Base-by-base conservation (phyloP, 2,888 invertebrate species). In the Cephus nigrinus region DNA sequence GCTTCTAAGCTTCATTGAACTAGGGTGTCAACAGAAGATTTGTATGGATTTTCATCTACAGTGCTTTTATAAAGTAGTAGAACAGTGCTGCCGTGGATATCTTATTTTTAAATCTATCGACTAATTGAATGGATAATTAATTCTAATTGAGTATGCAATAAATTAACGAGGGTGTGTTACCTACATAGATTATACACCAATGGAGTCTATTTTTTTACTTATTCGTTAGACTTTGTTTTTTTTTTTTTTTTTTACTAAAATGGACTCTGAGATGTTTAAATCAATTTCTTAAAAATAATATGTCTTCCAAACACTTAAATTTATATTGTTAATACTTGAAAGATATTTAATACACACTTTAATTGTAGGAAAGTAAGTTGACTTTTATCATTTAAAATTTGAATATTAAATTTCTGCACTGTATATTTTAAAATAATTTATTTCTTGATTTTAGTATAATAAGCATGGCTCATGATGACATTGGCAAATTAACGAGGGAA, bases 401-500 rank as follows among this genome's bases (percentile, higher is more conserved):
- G 2, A 55, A 23, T 9, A 55, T 55, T 55, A 55, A 23, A 23
- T 15, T 23, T 55, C 9, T 55, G 9, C 9, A 5, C 9, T 40
- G 5, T 55, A 23, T 55, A 55, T 55, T 9, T 23, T 55, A 23
- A 23, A 5, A 40, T 40, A 55, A 55, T 23, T 9, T 23, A 1
- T 23, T 23, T 23, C 0, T 71, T 71, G 33, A 33, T 74, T 74
- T 30, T 32, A 74, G 33, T 35, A 74, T n/a, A 74, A 74, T 32
- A 81, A 79, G 81, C 11, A 87, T 87, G 87, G 84, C 87, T 5
- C 72, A 85, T 73, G 77, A 83, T 30, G 79, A 81, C 32, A 74
- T 73, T 3, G 76, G 76, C 36, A 83, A 88, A 5, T 81, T 92
- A 31, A 82, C 87, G 3, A 84, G 92, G 83, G 92, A 93, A 79